Base-by-base conservation (phyloP, 2,113 vertebrate genomes). In the Trematocara zebra region DNA sequence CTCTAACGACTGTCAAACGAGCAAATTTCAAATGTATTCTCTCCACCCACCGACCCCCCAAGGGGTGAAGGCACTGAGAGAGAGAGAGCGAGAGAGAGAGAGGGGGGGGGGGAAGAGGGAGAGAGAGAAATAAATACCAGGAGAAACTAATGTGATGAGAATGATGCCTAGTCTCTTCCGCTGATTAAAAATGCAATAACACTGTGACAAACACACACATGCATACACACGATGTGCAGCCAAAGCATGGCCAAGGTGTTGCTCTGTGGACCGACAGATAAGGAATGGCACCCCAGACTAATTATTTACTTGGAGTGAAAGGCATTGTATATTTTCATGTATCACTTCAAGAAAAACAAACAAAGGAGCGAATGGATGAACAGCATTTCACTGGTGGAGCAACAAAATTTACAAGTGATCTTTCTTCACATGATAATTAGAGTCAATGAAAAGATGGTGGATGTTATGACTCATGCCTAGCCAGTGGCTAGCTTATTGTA, bases 81-180 rank as follows among this genome's bases (percentile, higher is more conserved):
- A 54, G 52, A 14, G 23, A n/a, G 31, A 18, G 17, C 2, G 17
- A 2, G 17, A 7, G 2, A 1, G 11, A 47, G 78, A 86, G 26
- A 1, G 23, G 23, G 23, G 93, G 92, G 23, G 26, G 26, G 23
- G 26, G 1, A 28, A 28, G 26, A 28, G 26, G 26, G 47, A 78
- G 80, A 81, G 59, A 80, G 64, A 82, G 59, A 76, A 90, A 91
- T 90, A 93, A 93, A 94, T 91, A 92, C 86, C 92, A 93, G 87
- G 88, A 95, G 94, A 96, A 91, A 92, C 89, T 95, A 94, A 96
- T 95, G 93, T 95, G 91, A 96, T 93, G 93, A 93, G 91, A 94
- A 92, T 93, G 92, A 95, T 94, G 91, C 88, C 91, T 82, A 84
- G 87, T 92, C 91, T 92, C 87, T 90, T 89, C 90, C 31, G 72